Percentiles rank a stretch among this genome's conserved stretches.
Conservation (phyloP, 2,888 invertebrate species). For the Drosophila kokeensis region DNA sequence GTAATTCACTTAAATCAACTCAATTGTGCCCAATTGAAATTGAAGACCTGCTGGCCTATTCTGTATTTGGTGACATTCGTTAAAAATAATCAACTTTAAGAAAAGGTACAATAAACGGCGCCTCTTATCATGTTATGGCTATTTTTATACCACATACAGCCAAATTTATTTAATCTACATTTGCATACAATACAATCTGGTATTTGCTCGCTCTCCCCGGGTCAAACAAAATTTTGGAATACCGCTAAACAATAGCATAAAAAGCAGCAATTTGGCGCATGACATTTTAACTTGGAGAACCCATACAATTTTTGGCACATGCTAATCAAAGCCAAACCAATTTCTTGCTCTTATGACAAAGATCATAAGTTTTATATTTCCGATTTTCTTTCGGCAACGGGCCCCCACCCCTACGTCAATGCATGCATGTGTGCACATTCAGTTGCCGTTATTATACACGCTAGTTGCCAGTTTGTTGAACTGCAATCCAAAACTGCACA, state of each 20-base stretch:
- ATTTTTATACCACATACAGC: background rate
- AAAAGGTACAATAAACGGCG: conserved; percentile 9
- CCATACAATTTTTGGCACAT: background rate
- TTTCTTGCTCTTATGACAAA: background rate
- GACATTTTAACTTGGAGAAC: background rate
- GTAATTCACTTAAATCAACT: conserved; percentile 33
- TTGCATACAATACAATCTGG: background rate
- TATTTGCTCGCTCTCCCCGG: background rate
- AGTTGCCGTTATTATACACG: conserved; percentile 26
- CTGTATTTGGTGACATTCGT: conserved; percentile 21
- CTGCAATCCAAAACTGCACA: conserved; percentile 17
- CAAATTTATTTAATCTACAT: conserved; percentile 14
- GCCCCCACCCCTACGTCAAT: background rate
- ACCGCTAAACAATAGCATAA: background rate
- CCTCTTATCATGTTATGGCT: background rate
- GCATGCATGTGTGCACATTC: background rate
- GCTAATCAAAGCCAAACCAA: background rate
- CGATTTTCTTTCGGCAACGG: background rate
- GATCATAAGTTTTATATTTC: background rate
- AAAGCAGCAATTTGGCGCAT: background rate
- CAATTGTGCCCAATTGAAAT: conserved; percentile 52
- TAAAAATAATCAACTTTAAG: conserved; percentile 28
- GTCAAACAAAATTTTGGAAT: background rate
- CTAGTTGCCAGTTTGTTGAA: background rate
- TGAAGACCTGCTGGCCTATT: conserved; percentile 1